Evolutionary conservation across 1,140 invertebrate genomes (phyloP), one percentile per base, ranked within the genome.

Genomic region (Aphaenogaster ashmeadi): DNA sequence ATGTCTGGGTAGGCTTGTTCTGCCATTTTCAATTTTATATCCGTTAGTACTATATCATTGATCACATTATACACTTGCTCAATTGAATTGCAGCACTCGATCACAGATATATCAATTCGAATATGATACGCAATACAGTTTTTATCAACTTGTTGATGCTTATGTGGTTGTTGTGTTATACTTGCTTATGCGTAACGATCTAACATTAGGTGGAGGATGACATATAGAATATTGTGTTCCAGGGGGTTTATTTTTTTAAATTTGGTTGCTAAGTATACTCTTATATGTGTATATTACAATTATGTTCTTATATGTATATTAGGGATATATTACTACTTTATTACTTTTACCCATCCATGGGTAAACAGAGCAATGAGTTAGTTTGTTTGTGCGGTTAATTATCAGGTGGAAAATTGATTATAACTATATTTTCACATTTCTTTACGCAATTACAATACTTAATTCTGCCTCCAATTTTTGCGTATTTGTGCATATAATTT

Each of bases 201-300:
- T 93, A 93, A 93, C 91, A 89, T 83, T 86, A 90, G 93, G 90
- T 93, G 93, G 90, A 91, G 92, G 91, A 92, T 87, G 84, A 87
- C 91, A 87, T 75, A 81, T 50, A 75, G 78, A 72, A 69, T 88
- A 78, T 38, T 79, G 84, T 90, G 85, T 90, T 91, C 81, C 81
- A 91, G 77, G 36, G 88, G 69, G 52, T 78, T 89, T 80, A 13
- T 33, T 52, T 87, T 27, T 3, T 69, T 33, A 50, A 27, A 38
- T 84, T 27, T 8, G 9, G 38, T 11, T 54, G n/a, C 21, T 33
- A 50, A 52, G 50, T 58, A 33, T 0, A 79, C 11, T 64, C 2
- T 54, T 11, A n/a, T 13, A 38, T 67, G 18, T 67, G 18, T 44
- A 47, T 15, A 47, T 69, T 44, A 1, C 58, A 50, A 71, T 33